A percentile compares a stretch with the other conserved stretches of the same genome.
Conservation (phyloP, 1,140 invertebrate species). For the Drosophila oshimai region DNA sequence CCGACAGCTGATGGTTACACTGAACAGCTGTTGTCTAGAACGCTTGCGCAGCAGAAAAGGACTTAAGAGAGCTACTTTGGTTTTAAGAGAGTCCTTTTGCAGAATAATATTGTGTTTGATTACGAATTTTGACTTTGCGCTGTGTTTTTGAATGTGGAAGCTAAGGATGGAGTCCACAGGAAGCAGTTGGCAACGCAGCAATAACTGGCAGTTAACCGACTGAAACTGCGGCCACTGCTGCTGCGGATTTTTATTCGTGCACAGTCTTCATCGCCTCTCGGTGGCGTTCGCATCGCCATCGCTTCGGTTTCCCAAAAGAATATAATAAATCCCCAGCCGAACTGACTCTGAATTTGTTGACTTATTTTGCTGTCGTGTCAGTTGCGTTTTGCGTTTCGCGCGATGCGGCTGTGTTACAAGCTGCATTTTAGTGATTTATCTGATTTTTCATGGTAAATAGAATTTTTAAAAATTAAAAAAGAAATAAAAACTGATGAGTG, state of each 20-base stretch:
- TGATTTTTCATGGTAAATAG: not conserved
- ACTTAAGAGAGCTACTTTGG: conserved; percentile 26
- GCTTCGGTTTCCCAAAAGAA: conserved; percentile 10
- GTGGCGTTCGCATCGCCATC: conserved; percentile 41
- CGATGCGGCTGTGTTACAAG: conserved; percentile 28
- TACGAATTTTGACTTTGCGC: conserved; percentile 9
- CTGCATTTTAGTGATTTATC: not conserved
- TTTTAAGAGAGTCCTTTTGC: conserved; percentile 37
- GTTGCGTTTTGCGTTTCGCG: conserved; percentile 60
- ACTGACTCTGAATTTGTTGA: conserved; percentile 18
- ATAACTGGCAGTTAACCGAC: conserved; percentile 25
- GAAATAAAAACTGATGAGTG: not conserved
- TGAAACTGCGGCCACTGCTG: conserved; percentile 14
- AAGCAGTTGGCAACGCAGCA: conserved; percentile 32
- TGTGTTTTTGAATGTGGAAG: conserved; percentile 24
- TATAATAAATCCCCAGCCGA: not conserved
- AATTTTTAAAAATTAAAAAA: not conserved
- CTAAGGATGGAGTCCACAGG: conserved; percentile 5
- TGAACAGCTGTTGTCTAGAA: conserved; percentile 48
- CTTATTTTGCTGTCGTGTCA: conserved; percentile 39
- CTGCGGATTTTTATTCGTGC: conserved; percentile 40
- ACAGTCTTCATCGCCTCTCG: conserved; percentile 51
- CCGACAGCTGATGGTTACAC: conserved; percentile 40
- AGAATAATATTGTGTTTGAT: conserved; percentile 28
- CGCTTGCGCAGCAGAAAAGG: conserved; percentile 37